These are phyloP conservation scores for Peromyscus californicus DNA, from an alignment of 2,113 vertebrate species.

Conservation along the genomic window DNA sequence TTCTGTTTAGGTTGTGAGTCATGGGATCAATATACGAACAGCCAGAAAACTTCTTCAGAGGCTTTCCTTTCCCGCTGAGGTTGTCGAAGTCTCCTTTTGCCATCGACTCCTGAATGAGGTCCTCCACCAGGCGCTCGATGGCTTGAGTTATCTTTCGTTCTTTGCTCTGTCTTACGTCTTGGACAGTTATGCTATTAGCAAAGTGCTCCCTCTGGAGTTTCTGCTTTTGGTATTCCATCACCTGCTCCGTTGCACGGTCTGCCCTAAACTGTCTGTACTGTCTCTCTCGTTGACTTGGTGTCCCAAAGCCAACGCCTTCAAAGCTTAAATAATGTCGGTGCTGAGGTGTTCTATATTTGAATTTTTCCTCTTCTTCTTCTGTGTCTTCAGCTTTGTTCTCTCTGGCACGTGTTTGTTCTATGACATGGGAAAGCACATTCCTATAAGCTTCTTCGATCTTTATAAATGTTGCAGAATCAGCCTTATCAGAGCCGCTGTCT, in stretches of 20 bases:
- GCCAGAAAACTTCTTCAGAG: conserved; percentile 93
- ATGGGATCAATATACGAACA: conserved; percentile 97
- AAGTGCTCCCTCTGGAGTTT: conserved; percentile 88
- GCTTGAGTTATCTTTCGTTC: conserved; percentile 96
- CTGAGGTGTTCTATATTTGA: conserved; percentile 88
- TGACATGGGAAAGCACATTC: conserved; percentile 89
- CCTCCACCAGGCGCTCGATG: conserved; percentile 96
- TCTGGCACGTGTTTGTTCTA: conserved; percentile 62
- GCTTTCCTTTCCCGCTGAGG: conserved; percentile 95
- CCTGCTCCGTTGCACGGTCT: conserved; percentile 93
- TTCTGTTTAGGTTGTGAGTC: conserved; percentile 98
- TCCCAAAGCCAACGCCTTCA: conserved; percentile 94
- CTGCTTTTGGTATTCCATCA: conserved; percentile 92
- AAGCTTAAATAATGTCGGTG: conserved; percentile 97
- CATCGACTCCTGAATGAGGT: conserved; percentile 99
- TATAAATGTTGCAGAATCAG: conserved; percentile 90
- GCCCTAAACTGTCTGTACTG: conserved; percentile 95
- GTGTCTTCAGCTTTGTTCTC: conserved; percentile 80
- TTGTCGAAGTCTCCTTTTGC: conserved; percentile 97
- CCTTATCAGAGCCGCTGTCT: conserved; percentile 90
- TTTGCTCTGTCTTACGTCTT: conserved; percentile 91
- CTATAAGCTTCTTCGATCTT: conserved; percentile 94
- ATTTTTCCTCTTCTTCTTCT: conserved; percentile 88
- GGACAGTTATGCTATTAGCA: conserved; percentile 83
- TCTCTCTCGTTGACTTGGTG: conserved; percentile 95